Conservation (phyloP, 2,113 vertebrate genomes). For the Pluvialis apricaria region DNA sequence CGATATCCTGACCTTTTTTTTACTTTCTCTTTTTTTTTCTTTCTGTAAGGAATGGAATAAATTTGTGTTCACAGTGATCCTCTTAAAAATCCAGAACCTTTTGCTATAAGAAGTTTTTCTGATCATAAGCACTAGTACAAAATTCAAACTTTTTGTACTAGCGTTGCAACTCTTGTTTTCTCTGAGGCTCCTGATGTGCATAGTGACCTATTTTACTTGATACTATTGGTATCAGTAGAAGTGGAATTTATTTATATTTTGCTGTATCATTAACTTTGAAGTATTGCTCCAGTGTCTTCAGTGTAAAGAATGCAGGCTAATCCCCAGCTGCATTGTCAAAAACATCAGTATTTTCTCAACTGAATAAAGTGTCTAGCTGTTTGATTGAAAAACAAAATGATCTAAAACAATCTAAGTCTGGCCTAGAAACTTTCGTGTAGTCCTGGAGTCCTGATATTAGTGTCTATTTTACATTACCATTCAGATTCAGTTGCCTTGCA, state of each 20-base stretch:
- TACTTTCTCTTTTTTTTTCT: no score
- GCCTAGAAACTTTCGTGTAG: background rate
- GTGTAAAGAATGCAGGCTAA: background rate
- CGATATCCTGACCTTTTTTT: rapidly evolving
- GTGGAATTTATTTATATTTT: background rate
- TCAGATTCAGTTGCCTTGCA: background rate
- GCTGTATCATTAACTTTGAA: background rate
- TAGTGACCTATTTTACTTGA: background rate
- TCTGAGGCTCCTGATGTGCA: background rate
- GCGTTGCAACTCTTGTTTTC: background rate
- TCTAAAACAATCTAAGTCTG: background rate
- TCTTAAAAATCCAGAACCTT: background rate
- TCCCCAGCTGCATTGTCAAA: background rate
- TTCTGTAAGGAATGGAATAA: background rate
- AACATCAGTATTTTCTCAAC: background rate
- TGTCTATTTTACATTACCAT: background rate
- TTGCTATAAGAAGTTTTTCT: background rate
- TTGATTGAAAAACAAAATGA: background rate
- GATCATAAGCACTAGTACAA: background rate
- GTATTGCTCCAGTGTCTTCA: background rate
- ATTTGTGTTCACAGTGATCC: background rate
- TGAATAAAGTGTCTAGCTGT: background rate
- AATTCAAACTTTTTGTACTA: background rate
- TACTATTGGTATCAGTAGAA: background rate
- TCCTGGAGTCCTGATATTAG: background rate